Conservation (phyloP, 2,113 vertebrate genomes). For the Ptyas mucosa region DNA sequence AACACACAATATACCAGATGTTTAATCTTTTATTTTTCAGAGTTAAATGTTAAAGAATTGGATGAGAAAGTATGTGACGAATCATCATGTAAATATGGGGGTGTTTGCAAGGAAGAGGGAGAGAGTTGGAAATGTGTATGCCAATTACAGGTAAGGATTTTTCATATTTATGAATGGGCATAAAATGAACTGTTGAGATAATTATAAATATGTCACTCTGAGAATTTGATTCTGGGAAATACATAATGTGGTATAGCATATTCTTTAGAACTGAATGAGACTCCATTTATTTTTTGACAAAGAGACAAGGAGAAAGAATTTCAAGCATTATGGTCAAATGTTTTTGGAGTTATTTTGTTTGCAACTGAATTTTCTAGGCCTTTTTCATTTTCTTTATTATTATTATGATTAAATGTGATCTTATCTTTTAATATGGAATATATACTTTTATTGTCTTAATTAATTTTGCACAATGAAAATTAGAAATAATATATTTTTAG, state of each 20-base stretch:
- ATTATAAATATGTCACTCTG: background rate
- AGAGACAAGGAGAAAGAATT: background rate
- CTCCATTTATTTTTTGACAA: background rate
- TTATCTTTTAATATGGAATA: background rate
- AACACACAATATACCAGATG: background rate
- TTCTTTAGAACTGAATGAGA: background rate
- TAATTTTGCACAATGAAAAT: background rate
- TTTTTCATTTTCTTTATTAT: background rate
- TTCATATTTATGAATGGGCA: conserved; percentile 19
- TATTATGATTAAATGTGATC: background rate
- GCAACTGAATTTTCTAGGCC: background rate
- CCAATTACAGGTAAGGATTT: conserved; percentile 87
- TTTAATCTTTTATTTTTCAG: conserved; percentile 61
- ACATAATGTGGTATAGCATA: background rate
- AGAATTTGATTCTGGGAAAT: fast-evolving
- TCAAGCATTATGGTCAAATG: background rate
- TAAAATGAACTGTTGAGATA: background rate
- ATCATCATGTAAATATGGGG: conserved; percentile 86
- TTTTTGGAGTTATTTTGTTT: background rate
- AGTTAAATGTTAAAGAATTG: conserved; percentile 85
- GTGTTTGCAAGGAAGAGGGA: conserved; percentile 86
- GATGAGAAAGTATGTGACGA: conserved; percentile 85
- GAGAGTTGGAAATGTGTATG: conserved; percentile 89
- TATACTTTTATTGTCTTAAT: background rate
- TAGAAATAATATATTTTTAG: background rate